A percentile compares a stretch with the other conserved stretches of the same genome.
These are phyloP conservation scores for Falco punctatus DNA, from an alignment of 2,113 vertebrate species.

Conservation along the genomic window DNA sequence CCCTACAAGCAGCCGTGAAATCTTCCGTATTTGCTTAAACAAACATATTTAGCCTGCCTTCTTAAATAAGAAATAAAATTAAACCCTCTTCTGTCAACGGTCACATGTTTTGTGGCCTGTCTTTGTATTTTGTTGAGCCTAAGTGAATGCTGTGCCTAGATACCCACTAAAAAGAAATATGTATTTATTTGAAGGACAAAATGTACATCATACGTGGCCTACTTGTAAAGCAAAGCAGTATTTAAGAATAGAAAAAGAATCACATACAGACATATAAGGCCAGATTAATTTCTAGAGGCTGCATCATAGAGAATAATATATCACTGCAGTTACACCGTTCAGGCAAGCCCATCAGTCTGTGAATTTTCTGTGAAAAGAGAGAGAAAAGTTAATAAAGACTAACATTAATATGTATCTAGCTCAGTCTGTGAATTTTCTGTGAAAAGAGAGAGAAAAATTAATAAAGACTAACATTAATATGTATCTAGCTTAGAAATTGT, in stretches of 20 bases:
- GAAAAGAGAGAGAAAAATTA: background rate
- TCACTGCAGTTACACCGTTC: rapidly evolving
- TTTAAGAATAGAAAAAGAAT: background rate
- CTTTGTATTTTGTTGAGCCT: background rate
- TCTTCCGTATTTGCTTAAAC: background rate
- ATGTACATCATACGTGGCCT: background rate
- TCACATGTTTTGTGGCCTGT: background rate
- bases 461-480: background rate
- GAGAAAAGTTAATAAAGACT: background rate
- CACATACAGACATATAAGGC: background rate
- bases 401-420: background rate
- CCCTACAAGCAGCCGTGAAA: background rate
- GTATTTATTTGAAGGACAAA: background rate
- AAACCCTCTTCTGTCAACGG: background rate
- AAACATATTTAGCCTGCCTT: background rate
- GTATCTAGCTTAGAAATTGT: background rate
- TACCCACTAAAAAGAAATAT: background rate
- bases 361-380: background rate
- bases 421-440: background rate
- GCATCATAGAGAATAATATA: background rate
- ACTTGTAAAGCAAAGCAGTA: background rate
- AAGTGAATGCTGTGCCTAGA: background rate
- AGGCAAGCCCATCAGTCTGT: background rate
- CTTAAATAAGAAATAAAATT: background rate
- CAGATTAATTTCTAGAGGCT: background rate